Evolutionary conservation across 2,113 vertebrate species (phyloP).

Genomic region (Excalfactoria chinensis): DNA sequence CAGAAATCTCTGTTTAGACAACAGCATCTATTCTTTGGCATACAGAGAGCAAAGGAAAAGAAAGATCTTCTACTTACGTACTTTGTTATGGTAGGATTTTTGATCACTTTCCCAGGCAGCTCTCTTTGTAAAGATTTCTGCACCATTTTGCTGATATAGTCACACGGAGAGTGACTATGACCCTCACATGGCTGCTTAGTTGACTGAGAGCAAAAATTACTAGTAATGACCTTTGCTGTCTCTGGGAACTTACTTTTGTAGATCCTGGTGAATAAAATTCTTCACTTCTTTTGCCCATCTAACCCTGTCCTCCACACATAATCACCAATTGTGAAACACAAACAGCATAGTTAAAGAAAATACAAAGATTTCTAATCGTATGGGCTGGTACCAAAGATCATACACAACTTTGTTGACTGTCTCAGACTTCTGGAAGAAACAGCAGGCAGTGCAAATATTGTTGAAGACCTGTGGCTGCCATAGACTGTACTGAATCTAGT

Average conservation of each 20-base stretch:
- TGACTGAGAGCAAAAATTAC: not conserved
- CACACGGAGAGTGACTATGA: not conserved
- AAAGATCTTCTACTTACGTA: not conserved
- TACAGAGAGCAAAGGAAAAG: conserved; percentile 1
- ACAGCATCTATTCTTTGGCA: conserved; percentile 19
- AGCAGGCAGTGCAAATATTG: not conserved
- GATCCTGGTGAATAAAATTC: not conserved
- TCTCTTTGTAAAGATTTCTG: not conserved
- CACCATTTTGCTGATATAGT: not conserved
- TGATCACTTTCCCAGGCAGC: not conserved
- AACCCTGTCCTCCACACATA: not conserved
- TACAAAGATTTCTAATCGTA: not conserved
- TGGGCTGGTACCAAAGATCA: not conserved
- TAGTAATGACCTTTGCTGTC: not conserved
- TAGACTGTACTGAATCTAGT: not conserved
- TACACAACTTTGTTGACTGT: not conserved
- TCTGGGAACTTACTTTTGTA: not conserved
- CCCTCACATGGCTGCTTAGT: not conserved
- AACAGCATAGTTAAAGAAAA: not conserved
- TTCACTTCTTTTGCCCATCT: not conserved
- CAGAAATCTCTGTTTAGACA: conserved; percentile 54
- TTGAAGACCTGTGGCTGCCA: not conserved
- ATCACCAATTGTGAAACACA: not conserved
- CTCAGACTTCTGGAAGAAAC: not conserved
- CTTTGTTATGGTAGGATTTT: not conserved